Conservation (phyloP, 2,888 invertebrate species). For the Ornithoptera alexandrae region DNA sequence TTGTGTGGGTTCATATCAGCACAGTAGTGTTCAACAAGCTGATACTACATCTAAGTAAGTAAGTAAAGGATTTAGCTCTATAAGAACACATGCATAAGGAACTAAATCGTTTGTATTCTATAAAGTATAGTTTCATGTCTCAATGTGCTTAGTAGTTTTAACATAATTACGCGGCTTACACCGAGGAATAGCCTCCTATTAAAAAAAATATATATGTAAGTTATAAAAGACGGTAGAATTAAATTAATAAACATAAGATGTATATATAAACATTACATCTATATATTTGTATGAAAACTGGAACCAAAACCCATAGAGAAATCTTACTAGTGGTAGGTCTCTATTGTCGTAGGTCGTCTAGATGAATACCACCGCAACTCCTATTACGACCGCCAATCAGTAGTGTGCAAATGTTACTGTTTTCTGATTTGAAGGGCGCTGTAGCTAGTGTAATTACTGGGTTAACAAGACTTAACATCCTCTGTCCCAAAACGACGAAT, state of each 20-base stretch:
- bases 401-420: no score
- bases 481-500: no score
- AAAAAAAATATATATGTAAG: slow-evolving; percentile 18
- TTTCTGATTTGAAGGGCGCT: no score
- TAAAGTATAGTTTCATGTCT: slow-evolving; percentile 24
- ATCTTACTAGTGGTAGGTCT: no score
- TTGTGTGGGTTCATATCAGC: slow-evolving; percentile 26
- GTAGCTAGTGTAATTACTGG: no score
- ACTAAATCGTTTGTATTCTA: slow-evolving; percentile 14
- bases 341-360: no score
- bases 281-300: not conserved
- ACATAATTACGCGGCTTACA: slow-evolving; percentile 28
- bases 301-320: not conserved
- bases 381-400: no score
- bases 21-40: slow-evolving; percentile 30
- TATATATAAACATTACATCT: no score
- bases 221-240: not conserved
- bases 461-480: no score
- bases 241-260: not conserved
- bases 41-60: slow-evolving; percentile 22
- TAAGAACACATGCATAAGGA: not conserved
- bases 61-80: slow-evolving; percentile 12
- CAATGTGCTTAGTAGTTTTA: slow-evolving; percentile 29
- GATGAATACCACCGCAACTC: no score
- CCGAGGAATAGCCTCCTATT: slow-evolving; percentile 21